phyloP scores from a whole-genome alignment of 2,797 vertebrate species.

The Rhinichthys osculus region DNA sequence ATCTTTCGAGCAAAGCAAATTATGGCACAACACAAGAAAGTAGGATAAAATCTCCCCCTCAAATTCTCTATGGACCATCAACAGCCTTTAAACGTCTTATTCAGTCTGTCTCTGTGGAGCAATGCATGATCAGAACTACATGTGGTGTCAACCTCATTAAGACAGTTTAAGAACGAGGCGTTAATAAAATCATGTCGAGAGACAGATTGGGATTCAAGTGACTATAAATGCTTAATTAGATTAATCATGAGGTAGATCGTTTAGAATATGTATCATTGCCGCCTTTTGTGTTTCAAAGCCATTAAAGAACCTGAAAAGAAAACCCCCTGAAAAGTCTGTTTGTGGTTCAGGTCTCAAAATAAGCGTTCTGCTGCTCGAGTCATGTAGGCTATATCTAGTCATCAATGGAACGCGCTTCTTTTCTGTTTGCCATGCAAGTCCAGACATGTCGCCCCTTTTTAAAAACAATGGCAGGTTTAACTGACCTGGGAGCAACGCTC shows the following conservation, averaged over 20 bases:
- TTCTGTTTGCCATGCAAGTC: slow-evolving; percentile 37
- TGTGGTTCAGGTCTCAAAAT: not conserved
- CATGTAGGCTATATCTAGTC: not conserved
- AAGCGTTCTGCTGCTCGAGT: not conserved
- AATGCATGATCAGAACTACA: slow-evolving; percentile 48
- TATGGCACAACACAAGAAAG: slow-evolving; percentile 36
- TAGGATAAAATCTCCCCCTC: slow-evolving; percentile 43
- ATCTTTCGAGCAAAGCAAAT: not conserved
- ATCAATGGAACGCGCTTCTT: slow-evolving; percentile 17
- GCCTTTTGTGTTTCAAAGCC: not conserved
- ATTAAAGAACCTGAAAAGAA: not conserved
- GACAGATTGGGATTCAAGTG: slow-evolving; percentile 27
- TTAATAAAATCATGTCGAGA: slow-evolving; percentile 41
- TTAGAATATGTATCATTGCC: not conserved
- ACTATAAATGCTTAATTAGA: slow-evolving; percentile 53
- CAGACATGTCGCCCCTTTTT: not conserved
- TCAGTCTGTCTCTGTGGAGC: slow-evolving; percentile 42
- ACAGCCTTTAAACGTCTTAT: slow-evolving; percentile 36
- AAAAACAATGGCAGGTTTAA: slow-evolving; percentile 33
- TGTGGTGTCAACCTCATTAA: slow-evolving; percentile 60
- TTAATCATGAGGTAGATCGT: slow-evolving; percentile 40
- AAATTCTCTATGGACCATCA: slow-evolving; percentile 34
- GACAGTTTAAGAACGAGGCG: slow-evolving; percentile 27
- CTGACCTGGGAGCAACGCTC: slow-evolving; percentile 31
- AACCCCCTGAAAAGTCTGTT: not conserved